These are phyloP conservation scores for Chunga burmeisteri DNA, from an alignment of 2,113 vertebrate species.

Conservation along the genomic window DNA sequence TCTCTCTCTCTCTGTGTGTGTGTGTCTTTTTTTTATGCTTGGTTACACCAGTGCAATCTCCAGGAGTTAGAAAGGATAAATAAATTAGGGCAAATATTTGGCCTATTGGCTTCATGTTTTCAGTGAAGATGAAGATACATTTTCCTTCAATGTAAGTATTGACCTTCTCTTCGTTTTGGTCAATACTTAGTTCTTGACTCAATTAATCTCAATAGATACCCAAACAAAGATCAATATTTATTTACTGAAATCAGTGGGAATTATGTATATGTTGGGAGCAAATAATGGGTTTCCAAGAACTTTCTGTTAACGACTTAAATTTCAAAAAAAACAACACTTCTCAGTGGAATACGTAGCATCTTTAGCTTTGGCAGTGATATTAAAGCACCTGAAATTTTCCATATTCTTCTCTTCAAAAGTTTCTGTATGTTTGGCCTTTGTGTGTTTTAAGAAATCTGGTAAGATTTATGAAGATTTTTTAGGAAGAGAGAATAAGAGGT, in stretches of 20 bases:
- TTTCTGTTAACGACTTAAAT: neutral
- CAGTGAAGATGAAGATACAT: neutral
- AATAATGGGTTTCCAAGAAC: neutral
- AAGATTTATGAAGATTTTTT: neutral
- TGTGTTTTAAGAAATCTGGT: neutral
- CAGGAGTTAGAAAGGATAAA: neutral
- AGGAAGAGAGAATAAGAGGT: neutral
- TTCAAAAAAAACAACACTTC: neutral
- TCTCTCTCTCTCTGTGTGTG: too few relatives aligned
- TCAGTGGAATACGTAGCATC: neutral
- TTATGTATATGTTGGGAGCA: neutral
- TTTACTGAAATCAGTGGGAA: neutral
- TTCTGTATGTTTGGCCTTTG: neutral
- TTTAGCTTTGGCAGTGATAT: neutral
- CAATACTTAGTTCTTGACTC: slow-evolving; percentile 1
- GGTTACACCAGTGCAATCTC: neutral
- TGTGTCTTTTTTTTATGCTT: neutral
- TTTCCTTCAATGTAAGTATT: neutral
- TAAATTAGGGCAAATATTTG: neutral
- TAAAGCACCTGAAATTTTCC: neutral
- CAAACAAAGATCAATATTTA: neutral
- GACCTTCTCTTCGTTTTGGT: neutral
- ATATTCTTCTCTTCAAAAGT: neutral
- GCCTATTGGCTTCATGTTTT: neutral
- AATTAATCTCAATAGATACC: slow-evolving; percentile 12